A percentile compares a stretch with the other conserved stretches of the same genome.
phyloP scores from a whole-genome alignment of 2,113 vertebrate genomes.

The Pelodiscus sinensis region DNA sequence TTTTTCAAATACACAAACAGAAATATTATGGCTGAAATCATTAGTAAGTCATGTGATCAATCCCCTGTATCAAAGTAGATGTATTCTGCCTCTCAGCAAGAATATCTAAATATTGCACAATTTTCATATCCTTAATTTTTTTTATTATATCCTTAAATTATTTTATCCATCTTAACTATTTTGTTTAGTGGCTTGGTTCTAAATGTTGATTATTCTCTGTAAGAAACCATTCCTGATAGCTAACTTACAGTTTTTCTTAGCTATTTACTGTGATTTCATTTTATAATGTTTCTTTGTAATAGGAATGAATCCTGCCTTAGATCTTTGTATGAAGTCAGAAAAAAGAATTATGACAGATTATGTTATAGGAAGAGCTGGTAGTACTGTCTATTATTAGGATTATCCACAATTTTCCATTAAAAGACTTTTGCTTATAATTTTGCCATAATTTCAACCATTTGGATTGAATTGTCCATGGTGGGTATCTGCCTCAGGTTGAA shows the following conservation, averaged over 20 bases:
- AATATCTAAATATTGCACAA: background rate
- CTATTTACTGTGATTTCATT: background rate
- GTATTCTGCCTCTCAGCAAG: background rate
- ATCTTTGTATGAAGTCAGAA: constrained; percentile 23
- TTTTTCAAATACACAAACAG: background rate
- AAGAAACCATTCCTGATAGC: background rate
- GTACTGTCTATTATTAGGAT: background rate
- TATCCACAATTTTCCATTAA: background rate
- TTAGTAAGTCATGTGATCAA: background rate
- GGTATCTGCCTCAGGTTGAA: background rate
- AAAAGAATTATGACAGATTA: background rate
- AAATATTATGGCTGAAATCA: fast-evolving
- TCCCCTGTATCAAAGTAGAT: background rate
- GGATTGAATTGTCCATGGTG: background rate
- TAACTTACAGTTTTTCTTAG: background rate
- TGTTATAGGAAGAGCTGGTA: background rate
- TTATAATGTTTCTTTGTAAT: background rate
- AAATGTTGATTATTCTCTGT: background rate
- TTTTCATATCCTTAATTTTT: background rate
- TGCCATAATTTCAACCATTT: background rate
- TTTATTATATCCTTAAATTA: background rate
- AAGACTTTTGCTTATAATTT: background rate
- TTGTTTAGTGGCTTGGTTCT: background rate
- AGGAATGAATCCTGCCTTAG: constrained; percentile 12
- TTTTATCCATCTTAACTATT: constrained; percentile 10